Evolutionary conservation across 2,888 invertebrate genomes (phyloP), one percentile per base, ranked within the genome.

Genomic region (Tuta absoluta): DNA sequence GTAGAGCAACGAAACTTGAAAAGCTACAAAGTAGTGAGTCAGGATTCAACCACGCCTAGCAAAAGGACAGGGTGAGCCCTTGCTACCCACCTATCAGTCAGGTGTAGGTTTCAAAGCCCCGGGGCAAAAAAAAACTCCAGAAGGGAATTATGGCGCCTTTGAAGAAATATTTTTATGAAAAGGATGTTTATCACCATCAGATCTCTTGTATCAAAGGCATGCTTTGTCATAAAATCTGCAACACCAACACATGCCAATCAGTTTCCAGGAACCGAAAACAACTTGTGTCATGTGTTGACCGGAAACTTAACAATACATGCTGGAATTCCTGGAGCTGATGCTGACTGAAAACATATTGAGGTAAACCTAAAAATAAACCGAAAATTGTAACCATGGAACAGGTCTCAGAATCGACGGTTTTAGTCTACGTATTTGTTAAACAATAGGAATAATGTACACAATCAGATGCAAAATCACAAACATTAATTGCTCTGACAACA

Each of bases 271-370:
- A 75, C 71, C 68, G 69, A 67, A 72, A 73, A 71, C 68, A 69
- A 56, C 66, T 28, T 66, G 51, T 64, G 63, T 65, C 63, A 38
- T 37, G 14, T 37, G 61, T 48, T 51, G 21, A 62, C 12, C 49
- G 59, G 57, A 66, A 61, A 59, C 12, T n/a, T 56, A 68, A 68
- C 70, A 73, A 65, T 61, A 63, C 49, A 62, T 65, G 63, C 66
- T 60, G 62, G 69, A 68, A 70, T 69, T 56, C 66, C 64, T 12
- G 23, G 56, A 17, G 56, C n/a, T 56, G 56, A 56, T 68, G 72
- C 79, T 77, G 82, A 81, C 81, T 81, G 77, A 75, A 77, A 81
- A 79, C 77, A 68, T 14, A 23, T 24, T 24, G 70, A 71, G 77
- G 75, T 80, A 45, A 45, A 17, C 41, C 45, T 45, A 79, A 77